These are phyloP conservation scores for Lepidothrix coronata DNA, from an alignment of 2,113 vertebrate species.

Conservation along the genomic window DNA sequence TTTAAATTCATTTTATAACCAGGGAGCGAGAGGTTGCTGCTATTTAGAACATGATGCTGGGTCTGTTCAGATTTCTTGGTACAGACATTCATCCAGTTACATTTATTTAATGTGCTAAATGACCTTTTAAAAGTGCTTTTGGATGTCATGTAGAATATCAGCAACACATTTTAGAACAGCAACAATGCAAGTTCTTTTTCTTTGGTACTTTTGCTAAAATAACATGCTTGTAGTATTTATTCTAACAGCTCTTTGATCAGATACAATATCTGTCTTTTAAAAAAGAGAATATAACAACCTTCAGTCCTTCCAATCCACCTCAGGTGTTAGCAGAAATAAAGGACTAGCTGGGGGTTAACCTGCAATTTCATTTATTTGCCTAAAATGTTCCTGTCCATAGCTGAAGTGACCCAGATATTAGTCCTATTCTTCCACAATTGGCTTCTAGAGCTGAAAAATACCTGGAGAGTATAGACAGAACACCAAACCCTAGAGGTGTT, in stretches of 20 bases:
- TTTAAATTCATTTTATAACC: not conserved
- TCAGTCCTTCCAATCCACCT: not conserved
- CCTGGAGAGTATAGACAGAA: not conserved
- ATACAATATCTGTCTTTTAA: not conserved
- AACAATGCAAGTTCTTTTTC: not conserved
- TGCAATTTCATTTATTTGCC: not conserved
- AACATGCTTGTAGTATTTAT: not conserved
- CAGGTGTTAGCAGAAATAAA: not conserved
- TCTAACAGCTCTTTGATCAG: not conserved
- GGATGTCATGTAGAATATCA: not conserved
- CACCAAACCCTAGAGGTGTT: not conserved
- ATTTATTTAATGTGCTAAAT: not conserved
- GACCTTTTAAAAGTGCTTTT: not conserved
- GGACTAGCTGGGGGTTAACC: not conserved
- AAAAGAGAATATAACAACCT: not conserved
- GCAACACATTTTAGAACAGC: not conserved
- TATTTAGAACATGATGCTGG: not conserved
- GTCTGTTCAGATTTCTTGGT: not conserved
- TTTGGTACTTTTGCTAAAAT: not conserved
- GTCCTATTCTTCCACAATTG: not conserved
- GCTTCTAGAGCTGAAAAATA: not conserved
- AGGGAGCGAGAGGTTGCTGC: fast-evolving
- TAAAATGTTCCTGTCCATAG: not conserved
- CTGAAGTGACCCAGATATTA: not conserved
- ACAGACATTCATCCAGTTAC: not conserved